Evolutionary conservation across 2,888 invertebrate species (phyloP).

Genomic region (Oxystoma pomonae): DNA sequence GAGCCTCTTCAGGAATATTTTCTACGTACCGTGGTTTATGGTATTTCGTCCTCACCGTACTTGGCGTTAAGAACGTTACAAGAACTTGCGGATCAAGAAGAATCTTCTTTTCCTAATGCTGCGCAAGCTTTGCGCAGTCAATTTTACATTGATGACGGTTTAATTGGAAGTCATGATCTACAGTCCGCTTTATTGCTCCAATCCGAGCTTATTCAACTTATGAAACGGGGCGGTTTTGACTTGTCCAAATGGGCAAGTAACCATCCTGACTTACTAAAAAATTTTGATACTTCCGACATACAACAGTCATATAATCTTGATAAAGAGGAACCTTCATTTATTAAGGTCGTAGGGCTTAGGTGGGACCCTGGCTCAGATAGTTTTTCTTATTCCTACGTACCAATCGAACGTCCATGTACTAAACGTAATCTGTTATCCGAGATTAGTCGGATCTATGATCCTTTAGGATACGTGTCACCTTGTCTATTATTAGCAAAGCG

Average conservation of each 20-base stretch:
- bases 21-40: neutral
- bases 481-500: neutral
- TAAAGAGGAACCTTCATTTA: neutral
- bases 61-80: neutral
- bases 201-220: neutral
- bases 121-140: no score
- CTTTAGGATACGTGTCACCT: neutral
- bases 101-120: neutral
- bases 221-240: neutral
- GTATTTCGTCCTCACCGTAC: neutral
- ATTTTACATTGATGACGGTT: no score
- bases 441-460: neutral
- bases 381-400: slow-evolving; percentile 3
- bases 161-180: neutral
- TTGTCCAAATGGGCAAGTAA: slow-evolving; percentile 1
- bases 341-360: neutral
- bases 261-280: neutral
- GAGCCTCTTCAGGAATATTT: neutral
- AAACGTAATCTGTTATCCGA: neutral
- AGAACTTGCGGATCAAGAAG: neutral
- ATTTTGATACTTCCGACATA: neutral
- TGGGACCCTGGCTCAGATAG: neutral
- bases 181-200: neutral
- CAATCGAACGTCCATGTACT: neutral
- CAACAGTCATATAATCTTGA: neutral